A percentile compares a stretch with the other conserved stretches of the same genome.
phyloP scores from a whole-genome alignment of 2,113 vertebrate genomes.

The Thalassarche chlororhynchos region DNA sequence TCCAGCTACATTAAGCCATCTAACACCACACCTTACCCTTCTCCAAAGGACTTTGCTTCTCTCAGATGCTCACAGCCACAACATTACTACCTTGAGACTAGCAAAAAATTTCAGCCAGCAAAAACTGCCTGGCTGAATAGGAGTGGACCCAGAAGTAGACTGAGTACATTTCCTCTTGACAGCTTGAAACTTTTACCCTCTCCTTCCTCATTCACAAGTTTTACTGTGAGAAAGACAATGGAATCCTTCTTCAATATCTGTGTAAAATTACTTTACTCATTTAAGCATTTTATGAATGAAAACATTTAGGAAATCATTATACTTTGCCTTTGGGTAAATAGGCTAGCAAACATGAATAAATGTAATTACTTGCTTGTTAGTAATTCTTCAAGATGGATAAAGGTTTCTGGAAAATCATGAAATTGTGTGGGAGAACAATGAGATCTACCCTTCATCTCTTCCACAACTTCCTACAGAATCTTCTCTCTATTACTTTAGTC shows the following conservation, averaged over 20 bases:
- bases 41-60: not conserved
- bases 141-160: not conserved
- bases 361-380: not conserved
- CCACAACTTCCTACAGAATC: not conserved
- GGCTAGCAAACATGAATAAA: not conserved
- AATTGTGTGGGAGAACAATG: not conserved
- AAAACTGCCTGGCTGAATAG: not conserved
- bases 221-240: not conserved
- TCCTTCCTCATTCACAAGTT: not conserved
- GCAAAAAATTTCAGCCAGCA: not conserved
- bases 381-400: constrained; percentile 6
- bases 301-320: not conserved
- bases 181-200: not conserved
- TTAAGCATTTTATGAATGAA: constrained; percentile 21
- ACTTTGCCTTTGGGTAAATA: constrained; percentile 25
- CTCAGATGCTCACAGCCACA: not conserved
- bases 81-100: not conserved
- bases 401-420: not conserved
- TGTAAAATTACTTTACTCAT: not conserved
- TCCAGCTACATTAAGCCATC: not conserved
- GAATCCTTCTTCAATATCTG: not conserved
- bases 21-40: not conserved
- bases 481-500: not conserved
- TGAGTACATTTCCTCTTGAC: not conserved
- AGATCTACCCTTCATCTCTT: not conserved